These are phyloP conservation scores for Osmerus eperlanus DNA, from an alignment of 2,113 vertebrate genomes.

Conservation along the genomic window DNA sequence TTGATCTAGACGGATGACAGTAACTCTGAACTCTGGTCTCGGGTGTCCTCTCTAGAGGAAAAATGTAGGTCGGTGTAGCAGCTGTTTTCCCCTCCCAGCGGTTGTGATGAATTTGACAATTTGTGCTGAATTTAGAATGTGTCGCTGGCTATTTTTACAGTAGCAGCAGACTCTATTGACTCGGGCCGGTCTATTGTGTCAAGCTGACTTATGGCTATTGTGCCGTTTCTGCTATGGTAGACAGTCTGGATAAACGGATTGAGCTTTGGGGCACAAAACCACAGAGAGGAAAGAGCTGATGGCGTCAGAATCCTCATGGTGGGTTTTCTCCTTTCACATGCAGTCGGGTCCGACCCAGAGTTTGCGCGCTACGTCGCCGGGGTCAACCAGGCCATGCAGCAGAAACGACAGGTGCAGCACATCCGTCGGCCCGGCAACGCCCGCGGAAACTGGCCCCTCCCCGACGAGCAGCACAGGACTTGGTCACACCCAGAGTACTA, in stretches of 20 bases:
- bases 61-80: conserved; percentile 13
- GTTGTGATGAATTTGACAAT: conserved; percentile 8
- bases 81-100: background rate
- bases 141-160: conserved; percentile 46
- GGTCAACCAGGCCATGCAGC: conserved; percentile 97
- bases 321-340: conserved; percentile 42
- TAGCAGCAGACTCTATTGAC: conserved; percentile 35
- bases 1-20: background rate
- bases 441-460: conserved; percentile 89
- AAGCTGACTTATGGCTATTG: conserved; percentile 44
- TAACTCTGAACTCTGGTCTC: background rate
- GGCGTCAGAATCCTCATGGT: conserved; percentile 56
- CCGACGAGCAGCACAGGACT: conserved; percentile 90
- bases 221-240: conserved; percentile 50
- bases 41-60: background rate
- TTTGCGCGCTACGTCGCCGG: conserved; percentile 97
- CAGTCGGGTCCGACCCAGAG: conserved; percentile 97
- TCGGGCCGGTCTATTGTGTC: conserved; percentile 37
- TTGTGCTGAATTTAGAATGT: conserved; percentile 33
- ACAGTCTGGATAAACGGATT: conserved; percentile 52
- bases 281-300: conserved; percentile 55
- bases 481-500: conserved; percentile 95
- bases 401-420: conserved; percentile 93
- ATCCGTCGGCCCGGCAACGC: conserved; percentile 85
- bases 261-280: conserved; percentile 20